A percentile compares a stretch with the other conserved stretches of the same genome.
phyloP scores from a whole-genome alignment of 2,888 invertebrate genomes.

The Pemphredon lugubris region DNA sequence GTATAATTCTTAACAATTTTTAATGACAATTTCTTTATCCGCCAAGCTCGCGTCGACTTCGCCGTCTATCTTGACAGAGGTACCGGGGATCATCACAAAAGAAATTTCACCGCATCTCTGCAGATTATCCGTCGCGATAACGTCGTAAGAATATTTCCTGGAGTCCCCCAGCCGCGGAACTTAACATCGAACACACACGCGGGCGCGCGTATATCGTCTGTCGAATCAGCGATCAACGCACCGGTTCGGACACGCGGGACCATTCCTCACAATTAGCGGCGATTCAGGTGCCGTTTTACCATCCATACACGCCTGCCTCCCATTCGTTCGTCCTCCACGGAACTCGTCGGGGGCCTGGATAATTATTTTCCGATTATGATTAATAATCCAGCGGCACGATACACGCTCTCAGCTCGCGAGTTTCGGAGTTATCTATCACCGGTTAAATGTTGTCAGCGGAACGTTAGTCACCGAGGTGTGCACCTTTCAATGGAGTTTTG shows the following conservation, averaged over 20 bases:
- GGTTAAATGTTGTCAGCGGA: conserved; percentile 32
- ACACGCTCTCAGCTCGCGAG: conserved; percentile 15
- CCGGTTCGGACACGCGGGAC: conserved; percentile 51
- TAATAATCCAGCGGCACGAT: conserved; percentile 60
- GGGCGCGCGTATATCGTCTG: conserved; percentile 50
- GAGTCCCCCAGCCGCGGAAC: not conserved
- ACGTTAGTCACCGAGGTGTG: conserved; percentile 26
- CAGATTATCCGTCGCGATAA: not conserved
- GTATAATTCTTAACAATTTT: too few relatives aligned
- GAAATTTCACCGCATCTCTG: not conserved
- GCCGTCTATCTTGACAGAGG: too few relatives aligned
- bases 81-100: too few relatives aligned
- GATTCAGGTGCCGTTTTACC: conserved; percentile 64
- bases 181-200: conserved; percentile 1
- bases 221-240: conserved; percentile 68
- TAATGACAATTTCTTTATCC: too few relatives aligned
- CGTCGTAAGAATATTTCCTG: not conserved
- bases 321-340: conserved; percentile 42
- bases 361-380: conserved; percentile 72
- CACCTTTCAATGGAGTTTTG: conserved; percentile 17
- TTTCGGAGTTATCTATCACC: conserved; percentile 57
- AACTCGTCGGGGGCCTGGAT: conserved; percentile 52
- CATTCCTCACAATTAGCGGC: conserved; percentile 73
- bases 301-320: conserved; percentile 38
- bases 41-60: too few relatives aligned